phyloP scores from a whole-genome alignment of 1,140 invertebrate genomes.

The Lepidurus packardi region DNA sequence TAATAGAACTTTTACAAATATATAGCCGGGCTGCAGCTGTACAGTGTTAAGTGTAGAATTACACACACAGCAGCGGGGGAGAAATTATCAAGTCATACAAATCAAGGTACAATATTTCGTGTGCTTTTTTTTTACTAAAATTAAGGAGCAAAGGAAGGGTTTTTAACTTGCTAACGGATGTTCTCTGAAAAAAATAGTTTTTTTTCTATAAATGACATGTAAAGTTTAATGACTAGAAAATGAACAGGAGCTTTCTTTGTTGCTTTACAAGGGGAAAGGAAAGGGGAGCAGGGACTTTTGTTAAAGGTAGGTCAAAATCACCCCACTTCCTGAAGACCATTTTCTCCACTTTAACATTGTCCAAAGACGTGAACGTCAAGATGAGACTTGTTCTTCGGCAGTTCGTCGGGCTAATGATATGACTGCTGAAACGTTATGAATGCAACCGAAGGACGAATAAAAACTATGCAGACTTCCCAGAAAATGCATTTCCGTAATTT shows the following conservation, averaged over 20 bases:
- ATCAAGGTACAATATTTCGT: background rate
- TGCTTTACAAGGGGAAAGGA: background rate
- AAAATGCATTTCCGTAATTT: conserved; percentile 2
- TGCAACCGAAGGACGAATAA: background rate
- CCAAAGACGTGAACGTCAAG: background rate
- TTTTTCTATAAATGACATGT: background rate
- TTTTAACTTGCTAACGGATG: too few relatives aligned
- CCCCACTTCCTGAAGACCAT: background rate
- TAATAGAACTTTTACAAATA: background rate
- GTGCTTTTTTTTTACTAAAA: background rate
- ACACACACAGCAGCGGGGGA: background rate
- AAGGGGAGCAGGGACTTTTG: background rate
- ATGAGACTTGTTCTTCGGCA: background rate
- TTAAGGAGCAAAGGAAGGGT: too few relatives aligned
- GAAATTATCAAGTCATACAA: background rate
- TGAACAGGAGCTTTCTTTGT: background rate
- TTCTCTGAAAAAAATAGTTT: background rate
- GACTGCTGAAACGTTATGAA: background rate
- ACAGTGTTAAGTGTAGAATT: conserved; percentile 8
- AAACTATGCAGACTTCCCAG: background rate
- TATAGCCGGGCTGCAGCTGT: background rate
- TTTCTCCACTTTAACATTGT: background rate
- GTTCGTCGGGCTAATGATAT: conserved; percentile 2
- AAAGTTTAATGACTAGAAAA: conserved; percentile 12
- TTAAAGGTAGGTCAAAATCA: background rate